Evolutionary conservation across 2,113 vertebrate genomes (phyloP), one percentile per base, ranked within the genome.

Genomic region (Acrocephalus kingi): DNA sequence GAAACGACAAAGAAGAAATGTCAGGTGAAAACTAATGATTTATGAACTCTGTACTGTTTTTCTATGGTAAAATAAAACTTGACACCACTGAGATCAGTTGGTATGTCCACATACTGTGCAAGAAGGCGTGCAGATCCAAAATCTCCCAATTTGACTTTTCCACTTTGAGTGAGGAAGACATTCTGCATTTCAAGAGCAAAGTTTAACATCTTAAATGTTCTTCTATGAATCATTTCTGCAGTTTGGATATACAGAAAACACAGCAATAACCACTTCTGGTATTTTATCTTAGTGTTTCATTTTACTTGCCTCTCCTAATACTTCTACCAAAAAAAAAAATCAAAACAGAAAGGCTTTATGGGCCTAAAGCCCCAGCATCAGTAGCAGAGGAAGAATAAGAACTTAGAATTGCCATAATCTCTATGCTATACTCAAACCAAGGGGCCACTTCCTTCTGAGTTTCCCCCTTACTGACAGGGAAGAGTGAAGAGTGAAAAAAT

Each of bases 101-200:
- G 80, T 5, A 87, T 59, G 73, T 43, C 25, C 51, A 96, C 94
- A n/a, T 98, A 99, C 99, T 98, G 99, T 92, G 98, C 98, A 81
- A 99, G 98, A 97, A 99, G 93, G 80, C 97, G 98, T 1, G 99
- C 99, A 27, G 99, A 99, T 91, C 99, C 99, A 98, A 99, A 99
- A 95, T 99, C 99, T 85, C 99, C 99, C 59, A 99, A 82, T 97
- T 99, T 99, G 77, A 99, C 86, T 89, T 97, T 98, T 92, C 98
- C 98, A 46, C 93, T 96, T 90, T 98, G 98, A 58, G 99, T 99
- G 89, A 99, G 98, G 97, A 99, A 99, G 95, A 99, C 94, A 61
- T 99, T 99, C 99, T 99, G 97, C 39, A 86, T 97, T 90, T 76
- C 74, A 85, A 74, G 87, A 95, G 87, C 15, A 82, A 7, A 58